Percentiles rank a stretch among this genome's conserved stretches.
phyloP scores from a whole-genome alignment of 37 sponge, comb jelly and placozoan genomes.

The Ianthella basta region DNA sequence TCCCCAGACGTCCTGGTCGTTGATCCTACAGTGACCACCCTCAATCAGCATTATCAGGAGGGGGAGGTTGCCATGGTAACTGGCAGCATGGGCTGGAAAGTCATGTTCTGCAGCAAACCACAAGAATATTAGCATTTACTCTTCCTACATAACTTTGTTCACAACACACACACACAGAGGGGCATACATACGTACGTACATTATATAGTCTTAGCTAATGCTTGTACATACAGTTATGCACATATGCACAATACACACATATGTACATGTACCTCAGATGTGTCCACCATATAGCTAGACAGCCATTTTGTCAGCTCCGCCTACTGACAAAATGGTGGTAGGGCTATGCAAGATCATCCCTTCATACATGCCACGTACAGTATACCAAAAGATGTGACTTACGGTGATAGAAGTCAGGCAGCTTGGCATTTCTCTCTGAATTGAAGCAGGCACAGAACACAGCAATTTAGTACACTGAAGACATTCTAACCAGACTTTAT shows the following conservation, averaged over 20 bases:
- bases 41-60: constrained; percentile 64
- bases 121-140: not conserved
- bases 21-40: constrained; percentile 57
- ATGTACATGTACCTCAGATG: no score
- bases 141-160: not conserved
- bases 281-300: no score
- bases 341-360: no score
- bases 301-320: no score
- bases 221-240: not conserved
- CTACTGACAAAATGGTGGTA: no score
- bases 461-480: no score
- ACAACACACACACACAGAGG: constrained; percentile 21
- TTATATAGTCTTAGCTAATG: not conserved
- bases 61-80: constrained; percentile 63
- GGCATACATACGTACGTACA: not conserved
- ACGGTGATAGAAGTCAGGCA: constrained; percentile 46
- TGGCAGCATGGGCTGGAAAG: constrained; percentile 72
- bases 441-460: not conserved
- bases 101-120: constrained; percentile 9
- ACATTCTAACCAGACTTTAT: no score
- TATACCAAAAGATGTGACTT: no score
- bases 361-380: no score
- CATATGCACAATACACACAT: not conserved
- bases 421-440: constrained; percentile 4
- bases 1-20: constrained; percentile 59